A percentile compares a stretch with the other conserved stretches of the same genome.
Evolutionary conservation across 2,797 vertebrate genomes (phyloP).

Genomic region (Halcyon smyrnensis): DNA sequence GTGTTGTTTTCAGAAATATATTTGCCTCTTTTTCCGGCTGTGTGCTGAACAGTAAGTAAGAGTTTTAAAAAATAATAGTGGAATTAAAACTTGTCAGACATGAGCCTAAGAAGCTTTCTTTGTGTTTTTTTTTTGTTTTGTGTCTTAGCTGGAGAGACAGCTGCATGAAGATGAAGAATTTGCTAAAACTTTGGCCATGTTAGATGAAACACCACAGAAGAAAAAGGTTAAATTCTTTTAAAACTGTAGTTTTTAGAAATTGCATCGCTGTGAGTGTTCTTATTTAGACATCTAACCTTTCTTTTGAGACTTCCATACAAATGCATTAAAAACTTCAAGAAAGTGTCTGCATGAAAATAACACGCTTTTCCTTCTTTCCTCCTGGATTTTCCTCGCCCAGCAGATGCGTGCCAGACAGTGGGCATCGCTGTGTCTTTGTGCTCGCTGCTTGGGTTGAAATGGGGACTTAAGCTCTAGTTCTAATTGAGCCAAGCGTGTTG

Average conservation of each 20-base stretch:
- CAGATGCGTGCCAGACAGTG: neutral
- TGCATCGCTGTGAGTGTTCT: neutral
- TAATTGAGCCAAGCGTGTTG: neutral
- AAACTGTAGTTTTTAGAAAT: neutral
- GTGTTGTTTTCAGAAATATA: neutral
- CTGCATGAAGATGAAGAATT: slow-evolving; percentile 95
- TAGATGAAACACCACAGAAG: slow-evolving; percentile 87
- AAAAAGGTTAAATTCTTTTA: slow-evolving; percentile 85
- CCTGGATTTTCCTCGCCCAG: neutral
- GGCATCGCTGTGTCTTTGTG: neutral
- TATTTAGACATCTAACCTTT: neutral
- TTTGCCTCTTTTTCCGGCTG: neutral
- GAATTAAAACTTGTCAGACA: neutral
- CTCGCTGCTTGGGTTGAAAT: neutral
- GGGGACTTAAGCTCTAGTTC: neutral
- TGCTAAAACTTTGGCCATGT: slow-evolving; percentile 91
- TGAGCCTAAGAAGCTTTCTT: neutral
- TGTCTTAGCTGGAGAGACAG: slow-evolving; percentile 88
- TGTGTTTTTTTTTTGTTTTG: neutral
- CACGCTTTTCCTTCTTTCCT: neutral
- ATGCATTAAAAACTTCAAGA: neutral
- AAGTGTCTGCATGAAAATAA: neutral
- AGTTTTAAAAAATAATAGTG: neutral
- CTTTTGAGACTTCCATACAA: neutral
- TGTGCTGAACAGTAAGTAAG: neutral